A percentile compares a stretch with the other conserved stretches of the same genome.
phyloP scores from a whole-genome alignment of 35 echinoderm and acorn worm genomes.

The Heliocidaris erythrogramma region DNA sequence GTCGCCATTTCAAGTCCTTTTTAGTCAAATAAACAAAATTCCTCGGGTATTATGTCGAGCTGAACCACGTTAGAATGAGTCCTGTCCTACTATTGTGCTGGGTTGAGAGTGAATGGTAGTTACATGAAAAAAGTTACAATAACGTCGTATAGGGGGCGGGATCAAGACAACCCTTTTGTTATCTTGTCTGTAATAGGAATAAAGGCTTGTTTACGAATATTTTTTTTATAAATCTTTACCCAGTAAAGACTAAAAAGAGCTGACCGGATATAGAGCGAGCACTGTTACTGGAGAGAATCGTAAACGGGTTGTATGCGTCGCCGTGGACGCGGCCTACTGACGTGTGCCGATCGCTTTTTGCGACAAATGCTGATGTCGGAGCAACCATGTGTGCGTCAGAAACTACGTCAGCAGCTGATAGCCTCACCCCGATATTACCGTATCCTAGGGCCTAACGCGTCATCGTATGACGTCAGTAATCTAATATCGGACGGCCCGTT shows the following conservation, averaged over 20 bases:
- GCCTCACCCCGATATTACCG: slow-evolving; percentile 47
- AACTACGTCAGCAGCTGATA: slow-evolving; percentile 39
- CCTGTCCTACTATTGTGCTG: slow-evolving; percentile 41
- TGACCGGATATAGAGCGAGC: slow-evolving; percentile 49
- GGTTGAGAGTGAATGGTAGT: slow-evolving; percentile 2
- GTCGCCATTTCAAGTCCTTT: slow-evolving; percentile 28
- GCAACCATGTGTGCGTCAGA: slow-evolving; percentile 48
- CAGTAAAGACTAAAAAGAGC: slow-evolving; percentile 27
- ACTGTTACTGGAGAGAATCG: slow-evolving; percentile 19
- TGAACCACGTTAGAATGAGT: neutral
- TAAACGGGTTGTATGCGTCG: slow-evolving; percentile 41
- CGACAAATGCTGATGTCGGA: slow-evolving; percentile 52
- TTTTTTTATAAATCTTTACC: slow-evolving; percentile 34
- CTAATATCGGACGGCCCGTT: slow-evolving; percentile 53
- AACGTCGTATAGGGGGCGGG: slow-evolving; percentile 47
- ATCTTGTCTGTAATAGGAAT: neutral
- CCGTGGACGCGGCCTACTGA: slow-evolving; percentile 30
- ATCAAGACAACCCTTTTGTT: slow-evolving; percentile 6
- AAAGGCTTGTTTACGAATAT: slow-evolving; percentile 46
- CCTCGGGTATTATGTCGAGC: neutral
- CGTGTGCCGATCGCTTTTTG: slow-evolving; percentile 36
- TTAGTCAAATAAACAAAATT: neutral
- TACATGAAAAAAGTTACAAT: slow-evolving; percentile 48
- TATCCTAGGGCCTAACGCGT: slow-evolving; percentile 55
- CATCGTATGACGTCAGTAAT: slow-evolving; percentile 43